Conservation (phyloP, 2,113 vertebrate genomes). For the Crotalus viridis region DNA sequence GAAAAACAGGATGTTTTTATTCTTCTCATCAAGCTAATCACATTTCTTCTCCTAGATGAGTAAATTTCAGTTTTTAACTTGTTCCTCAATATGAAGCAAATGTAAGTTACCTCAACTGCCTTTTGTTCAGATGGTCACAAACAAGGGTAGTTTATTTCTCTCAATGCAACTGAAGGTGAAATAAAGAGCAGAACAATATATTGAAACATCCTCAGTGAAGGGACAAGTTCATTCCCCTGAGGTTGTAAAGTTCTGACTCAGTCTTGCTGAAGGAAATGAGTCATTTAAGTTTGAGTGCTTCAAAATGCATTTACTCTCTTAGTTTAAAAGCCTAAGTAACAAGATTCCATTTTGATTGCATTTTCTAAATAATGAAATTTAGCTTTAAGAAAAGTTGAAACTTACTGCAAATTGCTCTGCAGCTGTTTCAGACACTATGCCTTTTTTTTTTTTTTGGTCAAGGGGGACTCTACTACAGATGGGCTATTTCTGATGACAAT, state of each 20-base stretch:
- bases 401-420: not conserved
- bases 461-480: not conserved
- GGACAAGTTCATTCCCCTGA: conserved; percentile 18
- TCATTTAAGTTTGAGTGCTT: conserved; percentile 35
- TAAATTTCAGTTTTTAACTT: not conserved
- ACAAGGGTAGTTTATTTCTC: not conserved
- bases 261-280: conserved; percentile 62
- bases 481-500: not conserved
- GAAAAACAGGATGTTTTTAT: not conserved
- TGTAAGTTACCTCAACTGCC: not conserved
- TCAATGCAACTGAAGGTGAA: not conserved
- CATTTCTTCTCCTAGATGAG: not conserved
- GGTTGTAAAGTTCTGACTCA: conserved; percentile 60
- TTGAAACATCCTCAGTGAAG: conserved; percentile 15
- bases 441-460: not conserved
- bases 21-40: too few species aligned
- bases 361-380: conserved; percentile 41
- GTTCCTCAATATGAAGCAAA: not conserved
- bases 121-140: not conserved
- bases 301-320: conserved; percentile 36
- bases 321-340: conserved; percentile 31
- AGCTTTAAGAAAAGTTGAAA: not conserved
- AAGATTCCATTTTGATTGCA: conserved; percentile 36
- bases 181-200: not conserved
- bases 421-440: not conserved